Conservation (phyloP, 2,113 vertebrate genomes). For the Malurus elegans region DNA sequence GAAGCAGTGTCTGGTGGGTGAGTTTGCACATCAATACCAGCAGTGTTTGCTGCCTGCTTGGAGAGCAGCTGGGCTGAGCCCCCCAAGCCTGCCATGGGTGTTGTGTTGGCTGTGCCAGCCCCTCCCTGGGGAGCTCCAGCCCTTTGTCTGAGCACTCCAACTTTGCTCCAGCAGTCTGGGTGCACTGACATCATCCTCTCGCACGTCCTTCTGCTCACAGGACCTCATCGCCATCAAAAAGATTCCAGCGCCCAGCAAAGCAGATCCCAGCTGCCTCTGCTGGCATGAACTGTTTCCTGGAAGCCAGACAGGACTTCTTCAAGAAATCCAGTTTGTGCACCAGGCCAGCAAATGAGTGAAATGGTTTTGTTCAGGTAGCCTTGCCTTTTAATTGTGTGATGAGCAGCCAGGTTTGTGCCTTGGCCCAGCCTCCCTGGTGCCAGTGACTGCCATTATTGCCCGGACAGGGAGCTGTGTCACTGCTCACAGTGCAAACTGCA, state of each 20-base stretch:
- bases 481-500: not conserved
- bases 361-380: not conserved
- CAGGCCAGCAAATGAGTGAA: not conserved
- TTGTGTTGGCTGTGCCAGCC: not conserved
- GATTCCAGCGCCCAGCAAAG: not conserved
- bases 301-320: not conserved
- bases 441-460: not conserved
- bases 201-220: not conserved
- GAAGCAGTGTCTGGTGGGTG: not conserved
- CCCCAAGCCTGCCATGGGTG: not conserved
- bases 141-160: not conserved
- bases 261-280: not conserved
- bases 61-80: not conserved
- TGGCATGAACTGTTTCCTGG: not conserved
- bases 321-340: not conserved
- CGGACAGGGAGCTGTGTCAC: not conserved
- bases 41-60: not conserved
- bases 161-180: not conserved
- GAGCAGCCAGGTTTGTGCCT: not conserved
- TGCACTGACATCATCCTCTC: not conserved
- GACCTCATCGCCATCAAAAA: not conserved
- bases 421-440: not conserved
- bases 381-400: not conserved
- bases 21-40: conserved; percentile 2
- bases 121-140: not conserved